Evolutionary conservation across 2,797 vertebrate genomes (phyloP), one percentile per base, ranked within the genome.

Genomic region (Periophthalmus magnuspinnatus): DNA sequence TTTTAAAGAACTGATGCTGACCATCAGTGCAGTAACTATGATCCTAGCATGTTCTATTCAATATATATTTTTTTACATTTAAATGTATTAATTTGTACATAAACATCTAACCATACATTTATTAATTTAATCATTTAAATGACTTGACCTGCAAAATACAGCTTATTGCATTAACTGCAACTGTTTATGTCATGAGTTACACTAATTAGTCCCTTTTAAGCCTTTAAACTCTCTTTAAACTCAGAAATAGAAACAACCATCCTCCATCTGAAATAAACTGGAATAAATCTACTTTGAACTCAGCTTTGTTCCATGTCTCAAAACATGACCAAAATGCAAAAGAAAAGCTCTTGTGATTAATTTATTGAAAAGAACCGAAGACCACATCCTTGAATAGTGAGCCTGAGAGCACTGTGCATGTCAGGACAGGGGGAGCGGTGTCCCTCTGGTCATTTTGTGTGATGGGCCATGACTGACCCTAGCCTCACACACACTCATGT

Each of bases 381-480:
- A 21, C 33, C 41, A 60, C 17, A 34, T 41, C 59, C 22, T 22
- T 64, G 41, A 47, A 64, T 24, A 41, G 60, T 63, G 22, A 16
- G 38, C 16, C 1, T 61, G 59, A 28, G 21, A 47, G n/a, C 13
- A 22, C 32, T 24, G 71, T 52, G n/a, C n/a, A n/a, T n/a, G 32
- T 38, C 54, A n/a, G 47, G 17, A 32, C 68, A 69, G 59, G 73
- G 81, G 80, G 70, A 77, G 81, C 78, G 75, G 13, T 47, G 24
- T 92, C 89, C 84, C 87, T 78, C 82, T 93, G 95, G 95, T 95
- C 95, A 95, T 91, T 91, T 55, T 79, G 90, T 94, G 91, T 95
- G 95, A 96, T 94, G 72, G 94, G 92, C 91, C 94, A 93, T 96
- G 94, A 96, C 95, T 94, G 94, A 82, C 87, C 78, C 57, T 67